phyloP scores from a whole-genome alignment of 1,140 invertebrate genomes.

The Saccostrea echinata region DNA sequence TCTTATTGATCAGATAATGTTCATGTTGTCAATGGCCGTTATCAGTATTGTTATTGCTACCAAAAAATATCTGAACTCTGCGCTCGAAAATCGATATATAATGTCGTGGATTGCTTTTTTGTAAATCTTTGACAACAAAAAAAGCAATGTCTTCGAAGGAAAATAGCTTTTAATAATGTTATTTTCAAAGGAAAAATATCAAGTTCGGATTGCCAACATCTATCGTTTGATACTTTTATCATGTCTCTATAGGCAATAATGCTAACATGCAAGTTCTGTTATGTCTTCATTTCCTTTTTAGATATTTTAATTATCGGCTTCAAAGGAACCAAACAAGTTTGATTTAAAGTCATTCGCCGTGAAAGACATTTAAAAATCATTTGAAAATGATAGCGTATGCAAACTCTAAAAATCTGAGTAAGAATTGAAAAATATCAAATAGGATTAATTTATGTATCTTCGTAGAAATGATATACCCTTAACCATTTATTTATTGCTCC shows the following conservation, averaged over 20 bases:
- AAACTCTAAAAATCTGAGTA: not conserved
- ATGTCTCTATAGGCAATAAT: constrained; percentile 12
- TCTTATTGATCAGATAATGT: constrained; percentile 13
- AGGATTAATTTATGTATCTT: constrained; percentile 37
- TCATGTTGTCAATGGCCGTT: not conserved
- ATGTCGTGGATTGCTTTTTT: constrained; percentile 1
- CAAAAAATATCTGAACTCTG: not conserved
- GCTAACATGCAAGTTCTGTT: constrained; percentile 14
- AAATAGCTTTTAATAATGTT: constrained; percentile 27
- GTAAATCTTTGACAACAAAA: not conserved
- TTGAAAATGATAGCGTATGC: constrained; percentile 6
- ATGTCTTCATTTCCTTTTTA: constrained; percentile 21
- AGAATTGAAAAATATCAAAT: constrained; percentile 36
- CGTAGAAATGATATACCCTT: constrained; percentile 29
- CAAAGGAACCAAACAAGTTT: constrained; percentile 14
- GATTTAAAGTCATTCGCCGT: constrained; percentile 16
- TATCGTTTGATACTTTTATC: not conserved
- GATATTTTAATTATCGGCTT: constrained; percentile 30
- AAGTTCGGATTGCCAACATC: not conserved
- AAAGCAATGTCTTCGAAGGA: not conserved
- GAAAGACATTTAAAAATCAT: constrained; percentile 19
- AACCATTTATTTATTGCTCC: constrained; percentile 16
- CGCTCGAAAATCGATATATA: constrained; percentile 1
- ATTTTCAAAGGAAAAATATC: constrained; percentile 34
- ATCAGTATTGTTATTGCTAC: not conserved